Conservation (phyloP, 64 coral and sea anemone species). For the Orbicella faveolata region DNA sequence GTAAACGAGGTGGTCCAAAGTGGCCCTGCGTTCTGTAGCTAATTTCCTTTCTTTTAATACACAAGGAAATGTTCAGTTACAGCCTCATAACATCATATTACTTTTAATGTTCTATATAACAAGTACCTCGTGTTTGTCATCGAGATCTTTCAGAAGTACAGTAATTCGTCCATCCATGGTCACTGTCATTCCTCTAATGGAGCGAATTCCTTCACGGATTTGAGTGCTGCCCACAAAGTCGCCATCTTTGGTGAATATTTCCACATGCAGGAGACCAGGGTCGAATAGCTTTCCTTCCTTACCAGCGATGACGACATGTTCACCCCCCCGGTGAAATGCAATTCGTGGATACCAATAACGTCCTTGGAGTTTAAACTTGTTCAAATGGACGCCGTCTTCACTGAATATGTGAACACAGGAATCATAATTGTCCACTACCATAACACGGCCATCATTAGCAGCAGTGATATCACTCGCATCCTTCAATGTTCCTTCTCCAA, state of each 20-base stretch:
- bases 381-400: too few species aligned
- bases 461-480: not conserved
- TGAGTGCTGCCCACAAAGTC: conserved; percentile 5
- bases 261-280: not conserved
- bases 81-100: too few species aligned
- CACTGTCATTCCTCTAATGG: not conserved
- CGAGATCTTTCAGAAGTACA: not conserved
- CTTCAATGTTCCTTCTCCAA: not conserved
- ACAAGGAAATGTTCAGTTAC: too few species aligned
- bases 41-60: too few species aligned
- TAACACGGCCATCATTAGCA: conserved; percentile 1
- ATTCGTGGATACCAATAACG: not conserved
- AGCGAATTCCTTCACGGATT: not conserved
- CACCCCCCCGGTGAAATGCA: conserved; percentile 4
- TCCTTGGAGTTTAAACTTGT: too few species aligned
- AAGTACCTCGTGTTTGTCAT: too few species aligned
- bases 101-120: too few species aligned
- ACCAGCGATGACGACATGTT: conserved; percentile 33
- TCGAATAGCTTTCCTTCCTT: not conserved
- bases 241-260: conserved; percentile 1
- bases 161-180: conserved; percentile 18
- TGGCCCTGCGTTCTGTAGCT: too few species aligned
- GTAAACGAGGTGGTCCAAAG: too few species aligned
- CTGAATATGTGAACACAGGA: not conserved
- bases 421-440: not conserved